phyloP scores from a whole-genome alignment of 2,797 vertebrate genomes.

The Zalophus californianus region DNA sequence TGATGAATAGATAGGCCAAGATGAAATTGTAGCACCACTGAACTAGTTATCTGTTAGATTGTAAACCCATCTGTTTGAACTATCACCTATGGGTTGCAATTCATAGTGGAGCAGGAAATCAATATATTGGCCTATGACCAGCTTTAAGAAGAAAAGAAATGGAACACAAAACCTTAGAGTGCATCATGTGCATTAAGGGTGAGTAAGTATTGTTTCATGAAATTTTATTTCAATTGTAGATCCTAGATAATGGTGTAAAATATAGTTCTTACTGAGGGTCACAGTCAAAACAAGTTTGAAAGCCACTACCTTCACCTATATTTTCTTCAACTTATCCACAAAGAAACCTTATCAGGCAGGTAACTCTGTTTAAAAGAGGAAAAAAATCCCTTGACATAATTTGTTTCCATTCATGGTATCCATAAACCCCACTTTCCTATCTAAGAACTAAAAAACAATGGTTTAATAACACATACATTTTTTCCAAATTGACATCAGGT shows the following conservation, averaged over 20 bases:
- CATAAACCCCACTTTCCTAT: conserved; percentile 33
- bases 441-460: conserved; percentile 32
- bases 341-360: not conserved
- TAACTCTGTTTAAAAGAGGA: conserved; percentile 42
- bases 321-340: conserved; percentile 18
- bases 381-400: conserved; percentile 50
- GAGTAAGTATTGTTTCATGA: conserved; percentile 53
- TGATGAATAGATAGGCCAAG: not conserved
- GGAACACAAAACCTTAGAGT: not conserved
- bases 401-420: conserved; percentile 6
- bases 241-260: conserved; percentile 15
- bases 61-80: not conserved
- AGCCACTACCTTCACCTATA: not conserved
- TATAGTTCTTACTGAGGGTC: not conserved
- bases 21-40: not conserved
- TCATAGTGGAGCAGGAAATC: conserved; percentile 33
- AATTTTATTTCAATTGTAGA: conserved; percentile 23
- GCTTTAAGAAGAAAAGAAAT: conserved; percentile 9
- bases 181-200: not conserved
- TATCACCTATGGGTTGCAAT: not conserved
- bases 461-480: not conserved
- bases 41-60: conserved; percentile 22
- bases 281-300: conserved; percentile 58
- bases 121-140: not conserved
- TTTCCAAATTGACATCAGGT: conserved; percentile 20